Conservation (phyloP, 2,797 vertebrate species). For the Erethizon dorsatum region DNA sequence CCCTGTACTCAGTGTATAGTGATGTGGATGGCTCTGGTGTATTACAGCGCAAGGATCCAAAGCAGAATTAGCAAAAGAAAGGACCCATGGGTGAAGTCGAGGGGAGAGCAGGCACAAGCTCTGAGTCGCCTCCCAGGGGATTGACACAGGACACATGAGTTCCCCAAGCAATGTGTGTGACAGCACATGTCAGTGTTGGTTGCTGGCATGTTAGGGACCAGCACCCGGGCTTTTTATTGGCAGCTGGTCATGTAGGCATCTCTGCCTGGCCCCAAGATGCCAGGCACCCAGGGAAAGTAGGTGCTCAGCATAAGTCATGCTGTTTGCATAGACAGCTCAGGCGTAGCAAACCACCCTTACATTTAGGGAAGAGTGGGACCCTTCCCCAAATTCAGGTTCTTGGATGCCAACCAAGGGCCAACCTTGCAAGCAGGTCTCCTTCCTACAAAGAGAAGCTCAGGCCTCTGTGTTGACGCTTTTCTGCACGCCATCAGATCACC, state of each 20-base stretch:
- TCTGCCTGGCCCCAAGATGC: background rate
- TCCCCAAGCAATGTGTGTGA: background rate
- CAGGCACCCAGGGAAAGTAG: background rate
- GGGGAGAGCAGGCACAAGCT: background rate
- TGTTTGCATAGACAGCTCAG: background rate
- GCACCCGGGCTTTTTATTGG: too few relatives aligned
- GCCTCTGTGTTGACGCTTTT: background rate
- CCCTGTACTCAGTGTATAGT: background rate
- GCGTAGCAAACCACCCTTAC: background rate
- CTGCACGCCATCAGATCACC: background rate
- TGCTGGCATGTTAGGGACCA: background rate
- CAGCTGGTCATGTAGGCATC: background rate
- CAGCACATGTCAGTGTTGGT: accelerated
- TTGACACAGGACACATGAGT: accelerated
- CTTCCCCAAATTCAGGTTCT: background rate
- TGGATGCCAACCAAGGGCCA: background rate
- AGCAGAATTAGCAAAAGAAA: background rate
- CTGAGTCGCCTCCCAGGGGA: too few relatives aligned
- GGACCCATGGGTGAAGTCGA: background rate
- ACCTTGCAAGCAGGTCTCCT: background rate
- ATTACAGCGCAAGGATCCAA: accelerated
- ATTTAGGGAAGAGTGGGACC: background rate
- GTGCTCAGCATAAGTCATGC: background rate
- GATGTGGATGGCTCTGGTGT: too few relatives aligned
- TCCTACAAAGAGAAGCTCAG: background rate